Percentiles rank a stretch among this genome's conserved stretches.
phyloP scores from a whole-genome alignment of 2,797 vertebrate species.

The Danio aesculapii region DNA sequence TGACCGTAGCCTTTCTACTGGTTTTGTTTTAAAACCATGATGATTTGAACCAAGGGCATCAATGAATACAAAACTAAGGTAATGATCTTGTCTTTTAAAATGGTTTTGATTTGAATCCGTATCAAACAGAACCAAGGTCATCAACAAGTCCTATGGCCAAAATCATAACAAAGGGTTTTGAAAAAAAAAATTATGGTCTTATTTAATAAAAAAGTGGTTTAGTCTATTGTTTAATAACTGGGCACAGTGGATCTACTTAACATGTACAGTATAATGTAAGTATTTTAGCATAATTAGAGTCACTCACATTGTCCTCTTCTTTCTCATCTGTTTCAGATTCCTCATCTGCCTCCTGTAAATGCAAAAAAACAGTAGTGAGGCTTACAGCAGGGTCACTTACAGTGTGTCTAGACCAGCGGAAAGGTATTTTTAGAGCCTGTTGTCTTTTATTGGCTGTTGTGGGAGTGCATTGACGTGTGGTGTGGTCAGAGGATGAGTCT shows the following conservation, averaged over 20 bases:
- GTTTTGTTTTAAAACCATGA: too few relatives aligned
- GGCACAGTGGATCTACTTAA: neutral
- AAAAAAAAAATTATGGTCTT: neutral
- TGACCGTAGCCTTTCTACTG: too few relatives aligned
- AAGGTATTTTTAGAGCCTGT: constrained; percentile 24
- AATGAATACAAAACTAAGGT: too few relatives aligned
- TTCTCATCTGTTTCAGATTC: constrained; percentile 64
- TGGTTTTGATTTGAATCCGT: too few relatives aligned
- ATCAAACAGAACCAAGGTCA: too few relatives aligned
- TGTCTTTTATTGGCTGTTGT: constrained; percentile 41
- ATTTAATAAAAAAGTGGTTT: neutral
- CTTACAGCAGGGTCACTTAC: constrained; percentile 1
- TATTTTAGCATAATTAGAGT: constrained; percentile 3
- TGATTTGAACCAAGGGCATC: too few relatives aligned
- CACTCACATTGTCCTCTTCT: constrained; percentile 72
- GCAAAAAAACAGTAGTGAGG: constrained; percentile 23
- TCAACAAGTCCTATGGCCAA: too few relatives aligned
- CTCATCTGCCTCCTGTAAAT: constrained; percentile 44
- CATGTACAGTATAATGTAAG: neutral
- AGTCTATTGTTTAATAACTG: neutral
- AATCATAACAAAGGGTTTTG: neutral
- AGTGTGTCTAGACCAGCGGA: constrained; percentile 19
- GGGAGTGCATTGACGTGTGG: constrained; percentile 16
- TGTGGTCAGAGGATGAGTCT: constrained; percentile 28
- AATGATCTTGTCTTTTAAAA: too few relatives aligned